phyloP scores from a whole-genome alignment of 2,888 invertebrate species.

The Charanyca ferruginea region DNA sequence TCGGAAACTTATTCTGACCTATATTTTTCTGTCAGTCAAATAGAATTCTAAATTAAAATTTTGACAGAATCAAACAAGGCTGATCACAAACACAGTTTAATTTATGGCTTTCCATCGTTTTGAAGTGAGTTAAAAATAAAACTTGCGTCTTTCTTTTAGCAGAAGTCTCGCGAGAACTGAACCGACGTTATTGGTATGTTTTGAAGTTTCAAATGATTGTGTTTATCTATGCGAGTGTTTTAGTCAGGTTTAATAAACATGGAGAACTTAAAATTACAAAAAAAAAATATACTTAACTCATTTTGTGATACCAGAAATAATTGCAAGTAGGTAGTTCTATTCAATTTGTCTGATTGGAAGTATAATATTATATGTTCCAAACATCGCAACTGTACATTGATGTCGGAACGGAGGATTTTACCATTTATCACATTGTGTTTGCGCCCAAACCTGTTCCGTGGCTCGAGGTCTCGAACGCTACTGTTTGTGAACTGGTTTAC shows the following conservation, averaged over 20 bases:
- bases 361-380: not conserved
- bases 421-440: slow-evolving; percentile 64
- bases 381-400: slow-evolving; percentile 5
- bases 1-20: slow-evolving; percentile 15
- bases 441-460: slow-evolving; percentile 54
- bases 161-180: slow-evolving; percentile 46
- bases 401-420: slow-evolving; percentile 34
- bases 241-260: too few relatives aligned
- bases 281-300: too few relatives aligned
- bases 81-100: slow-evolving; percentile 63
- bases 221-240: too few relatives aligned
- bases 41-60: slow-evolving; percentile 34
- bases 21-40: slow-evolving; percentile 37
- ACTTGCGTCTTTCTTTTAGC: slow-evolving; percentile 50
- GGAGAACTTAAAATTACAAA: too few relatives aligned
- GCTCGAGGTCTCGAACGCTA: slow-evolving; percentile 60
- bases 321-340: too few relatives aligned
- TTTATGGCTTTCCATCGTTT: slow-evolving; percentile 67
- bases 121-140: slow-evolving; percentile 75
- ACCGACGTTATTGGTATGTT: slow-evolving; percentile 25
- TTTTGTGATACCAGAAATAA: too few relatives aligned
- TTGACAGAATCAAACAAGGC: slow-evolving; percentile 57
- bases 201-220: not conserved
- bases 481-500: slow-evolving; percentile 70
- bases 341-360: not conserved